Conservation (phyloP, 2,888 invertebrate species). For the Macrophya annulata region DNA sequence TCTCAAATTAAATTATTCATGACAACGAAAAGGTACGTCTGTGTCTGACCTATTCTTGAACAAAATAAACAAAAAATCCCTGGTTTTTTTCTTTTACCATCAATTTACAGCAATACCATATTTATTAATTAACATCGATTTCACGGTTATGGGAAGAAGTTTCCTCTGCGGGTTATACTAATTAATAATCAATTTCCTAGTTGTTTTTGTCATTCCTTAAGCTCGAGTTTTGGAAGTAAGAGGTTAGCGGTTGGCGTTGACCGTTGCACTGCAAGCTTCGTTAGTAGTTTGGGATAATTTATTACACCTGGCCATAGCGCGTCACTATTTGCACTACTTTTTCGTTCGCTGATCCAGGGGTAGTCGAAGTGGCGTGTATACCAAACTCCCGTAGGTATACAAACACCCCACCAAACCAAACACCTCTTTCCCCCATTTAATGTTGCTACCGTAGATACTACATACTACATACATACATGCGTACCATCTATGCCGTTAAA, state of each 20-base stretch:
- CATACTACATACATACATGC: not conserved
- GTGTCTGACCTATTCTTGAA: not conserved
- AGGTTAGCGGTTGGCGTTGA: conserved; percentile 57
- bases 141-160: not conserved
- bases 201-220: conserved; percentile 64
- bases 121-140: not conserved
- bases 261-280: conserved; percentile 57
- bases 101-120: not conserved
- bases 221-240: conserved; percentile 51
- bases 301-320: conserved; percentile 67
- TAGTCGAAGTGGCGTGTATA: conserved; percentile 20
- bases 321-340: conserved; percentile 41
- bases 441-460: not conserved
- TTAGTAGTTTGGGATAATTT: conserved; percentile 67
- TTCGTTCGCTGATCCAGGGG: not conserved
- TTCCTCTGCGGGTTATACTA: conserved; percentile 63
- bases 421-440: conserved; percentile 32
- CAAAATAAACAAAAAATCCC: too few species aligned
- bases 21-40: not conserved
- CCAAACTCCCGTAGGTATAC: conserved; percentile 5
- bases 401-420: not conserved
- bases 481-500: conserved; percentile 44
- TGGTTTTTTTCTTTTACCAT: not conserved
- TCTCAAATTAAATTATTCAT: not conserved
- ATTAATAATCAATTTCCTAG: conserved; percentile 75